Evolutionary conservation across 2,888 invertebrate genomes (phyloP).

Genomic region (Tachystola acroxantha): DNA sequence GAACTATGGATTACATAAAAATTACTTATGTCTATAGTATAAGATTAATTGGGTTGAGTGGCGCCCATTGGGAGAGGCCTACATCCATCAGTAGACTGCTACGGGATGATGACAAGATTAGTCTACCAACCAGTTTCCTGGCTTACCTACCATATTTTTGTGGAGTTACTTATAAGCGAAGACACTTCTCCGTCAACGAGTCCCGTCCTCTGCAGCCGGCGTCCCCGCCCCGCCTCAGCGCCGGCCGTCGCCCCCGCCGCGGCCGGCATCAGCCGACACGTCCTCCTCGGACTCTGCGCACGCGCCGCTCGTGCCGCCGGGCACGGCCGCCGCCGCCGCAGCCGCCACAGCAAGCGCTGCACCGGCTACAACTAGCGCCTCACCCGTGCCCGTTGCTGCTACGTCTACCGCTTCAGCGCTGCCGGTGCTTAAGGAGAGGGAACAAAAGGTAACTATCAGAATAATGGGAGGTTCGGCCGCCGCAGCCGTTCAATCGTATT

Average conservation of each 20-base stretch:
- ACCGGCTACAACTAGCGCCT: constrained; percentile 20
- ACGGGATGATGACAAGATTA: too few relatives aligned
- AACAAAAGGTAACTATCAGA: constrained; percentile 38
- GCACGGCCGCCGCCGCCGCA: constrained; percentile 23
- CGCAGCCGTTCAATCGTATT: too few relatives aligned
- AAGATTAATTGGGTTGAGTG: too few relatives aligned
- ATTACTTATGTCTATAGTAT: too few relatives aligned
- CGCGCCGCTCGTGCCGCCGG: constrained; percentile 52
- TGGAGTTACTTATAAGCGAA: too few relatives aligned
- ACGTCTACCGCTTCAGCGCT: constrained; percentile 12
- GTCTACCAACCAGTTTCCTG: too few relatives aligned
- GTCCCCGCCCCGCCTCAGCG: constrained; percentile 10
- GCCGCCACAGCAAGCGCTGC: constrained; percentile 20
- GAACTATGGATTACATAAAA: too few relatives aligned
- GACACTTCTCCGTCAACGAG: too few relatives aligned
- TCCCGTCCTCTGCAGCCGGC: constrained; percentile 7
- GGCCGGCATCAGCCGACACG: constrained; percentile 75
- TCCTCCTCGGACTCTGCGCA: constrained; percentile 74
- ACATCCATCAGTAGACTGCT: too few relatives aligned
- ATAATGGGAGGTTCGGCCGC: too few relatives aligned
- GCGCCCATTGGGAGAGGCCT: too few relatives aligned
- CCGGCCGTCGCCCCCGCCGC: constrained; percentile 45
- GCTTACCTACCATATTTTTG: too few relatives aligned
- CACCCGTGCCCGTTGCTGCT: constrained; percentile 15
- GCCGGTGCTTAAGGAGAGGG: constrained; percentile 35